phyloP scores from a whole-genome alignment of 64 coral and sea anemone genomes.

The Stylophora pistillata region DNA sequence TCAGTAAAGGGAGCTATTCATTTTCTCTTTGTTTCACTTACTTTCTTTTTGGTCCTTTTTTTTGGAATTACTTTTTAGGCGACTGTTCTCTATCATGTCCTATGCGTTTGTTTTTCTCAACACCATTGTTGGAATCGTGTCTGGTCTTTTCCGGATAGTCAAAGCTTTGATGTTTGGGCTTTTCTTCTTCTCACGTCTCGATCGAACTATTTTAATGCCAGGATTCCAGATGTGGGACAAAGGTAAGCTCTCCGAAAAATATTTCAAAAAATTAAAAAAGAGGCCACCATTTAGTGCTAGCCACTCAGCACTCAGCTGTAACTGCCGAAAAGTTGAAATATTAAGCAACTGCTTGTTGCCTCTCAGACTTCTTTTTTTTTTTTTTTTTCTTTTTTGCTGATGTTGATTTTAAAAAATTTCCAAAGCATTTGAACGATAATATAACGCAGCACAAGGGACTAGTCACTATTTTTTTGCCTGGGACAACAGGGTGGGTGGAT shows the following conservation, averaged over 20 bases:
- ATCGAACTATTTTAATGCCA: slow-evolving; percentile 35
- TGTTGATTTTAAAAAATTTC: too few relatives aligned
- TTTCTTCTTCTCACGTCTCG: slow-evolving; percentile 46
- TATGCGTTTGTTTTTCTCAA: slow-evolving; percentile 66
- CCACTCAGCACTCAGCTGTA: too few relatives aligned
- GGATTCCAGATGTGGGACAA: slow-evolving; percentile 31
- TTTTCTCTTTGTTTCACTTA: neutral
- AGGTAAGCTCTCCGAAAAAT: neutral
- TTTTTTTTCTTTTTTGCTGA: too few relatives aligned
- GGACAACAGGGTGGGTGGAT: too few relatives aligned
- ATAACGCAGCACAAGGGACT: too few relatives aligned
- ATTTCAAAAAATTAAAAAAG: too few relatives aligned
- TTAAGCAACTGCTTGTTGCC: too few relatives aligned
- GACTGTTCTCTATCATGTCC: slow-evolving; percentile 43
- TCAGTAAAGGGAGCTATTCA: neutral
- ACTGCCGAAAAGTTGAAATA: too few relatives aligned
- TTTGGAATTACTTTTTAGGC: slow-evolving; percentile 25
- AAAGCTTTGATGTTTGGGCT: slow-evolving; percentile 9
- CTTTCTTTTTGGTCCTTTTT: neutral
- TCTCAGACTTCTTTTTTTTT: too few relatives aligned
- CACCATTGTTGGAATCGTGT: slow-evolving; percentile 43
- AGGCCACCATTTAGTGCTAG: too few relatives aligned
- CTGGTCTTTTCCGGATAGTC: neutral
- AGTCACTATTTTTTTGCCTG: too few relatives aligned
- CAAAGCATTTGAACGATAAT: too few relatives aligned